Evolutionary conservation across 2,797 vertebrate species (phyloP), one percentile per base, ranked within the genome.

Genomic region (Chelonia mydas): DNA sequence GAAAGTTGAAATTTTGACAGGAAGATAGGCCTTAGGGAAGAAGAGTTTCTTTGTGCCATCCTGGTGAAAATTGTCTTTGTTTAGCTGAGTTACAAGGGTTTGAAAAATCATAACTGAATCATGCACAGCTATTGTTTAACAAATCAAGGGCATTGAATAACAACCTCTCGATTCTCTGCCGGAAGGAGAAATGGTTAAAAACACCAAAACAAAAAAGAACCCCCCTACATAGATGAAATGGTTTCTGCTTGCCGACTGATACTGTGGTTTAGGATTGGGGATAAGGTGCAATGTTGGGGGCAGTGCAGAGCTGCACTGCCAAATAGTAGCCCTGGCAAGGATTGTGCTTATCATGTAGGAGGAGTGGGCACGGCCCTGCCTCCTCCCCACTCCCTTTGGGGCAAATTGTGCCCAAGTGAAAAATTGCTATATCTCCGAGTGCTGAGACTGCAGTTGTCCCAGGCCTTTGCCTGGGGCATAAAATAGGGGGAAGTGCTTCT

Each of bases 21-120:
- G 2, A 19, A 86, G 51, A 87, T 28, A 90, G 81, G 81, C 78
- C 33, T 92, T 0, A 0, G 2, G 72, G n/a, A 72, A 72, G 53
- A 11, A 68, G 25, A 76, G 45, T 47, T 76, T 76, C 11, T 78
- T 49, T 50, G 27, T 83, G 65, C n/a, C 21, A 41, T 41, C 19
- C 10, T 72, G 65, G n/a, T 72, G 65, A 96, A 94, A 90, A 86
- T 50, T 95, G 25, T 57, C n/a, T 93, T 83, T 41, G 68, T 74
- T 31, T 79, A 57, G 68, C 53, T 89, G 80, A 57, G 76, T 92
- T 50, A 82, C 61, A 45, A 79, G 68, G 72, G 55, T 81, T 84
- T 81, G 87, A 94, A 65, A 72, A 72, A 37, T 90, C 45, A 83
- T 21, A 83, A 68, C 19, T 23, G n/a, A 72, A 41, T 72, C 37